Evolutionary conservation across 2,113 vertebrate genomes (phyloP).

Genomic region (Hydropotes inermis): DNA sequence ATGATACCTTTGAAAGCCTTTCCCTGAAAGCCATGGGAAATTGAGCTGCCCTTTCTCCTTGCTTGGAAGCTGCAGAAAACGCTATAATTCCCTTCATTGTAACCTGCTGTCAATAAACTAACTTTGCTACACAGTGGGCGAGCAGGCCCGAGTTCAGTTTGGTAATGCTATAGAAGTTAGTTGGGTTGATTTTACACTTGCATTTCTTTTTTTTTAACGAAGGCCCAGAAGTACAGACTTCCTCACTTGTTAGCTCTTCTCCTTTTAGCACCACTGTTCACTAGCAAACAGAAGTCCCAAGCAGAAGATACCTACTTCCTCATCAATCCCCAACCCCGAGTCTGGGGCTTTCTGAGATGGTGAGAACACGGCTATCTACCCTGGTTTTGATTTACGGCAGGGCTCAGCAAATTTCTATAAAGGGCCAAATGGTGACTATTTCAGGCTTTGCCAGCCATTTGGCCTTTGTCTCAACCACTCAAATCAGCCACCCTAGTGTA

Average conservation of each 20-base stretch:
- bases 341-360: background rate
- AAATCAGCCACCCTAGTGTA: background rate
- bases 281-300: background rate
- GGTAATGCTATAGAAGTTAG: background rate
- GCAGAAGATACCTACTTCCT: background rate
- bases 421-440: background rate
- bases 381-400: background rate
- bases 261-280: background rate
- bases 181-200: slow-evolving; percentile 31
- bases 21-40: background rate
- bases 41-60: background rate
- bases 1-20: background rate
- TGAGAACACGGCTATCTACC: no score
- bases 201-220: background rate
- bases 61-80: background rate
- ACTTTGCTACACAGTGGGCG: background rate
- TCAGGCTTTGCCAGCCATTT: background rate
- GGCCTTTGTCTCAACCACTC: background rate
- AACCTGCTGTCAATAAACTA: background rate
- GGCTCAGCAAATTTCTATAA: background rate
- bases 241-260: background rate
- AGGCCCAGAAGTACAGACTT: background rate
- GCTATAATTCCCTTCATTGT: background rate
- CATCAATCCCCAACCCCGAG: no score
- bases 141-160: background rate